These are phyloP conservation scores for Acomys russatus DNA, from an alignment of 2,797 vertebrate genomes.

Conservation along the genomic window DNA sequence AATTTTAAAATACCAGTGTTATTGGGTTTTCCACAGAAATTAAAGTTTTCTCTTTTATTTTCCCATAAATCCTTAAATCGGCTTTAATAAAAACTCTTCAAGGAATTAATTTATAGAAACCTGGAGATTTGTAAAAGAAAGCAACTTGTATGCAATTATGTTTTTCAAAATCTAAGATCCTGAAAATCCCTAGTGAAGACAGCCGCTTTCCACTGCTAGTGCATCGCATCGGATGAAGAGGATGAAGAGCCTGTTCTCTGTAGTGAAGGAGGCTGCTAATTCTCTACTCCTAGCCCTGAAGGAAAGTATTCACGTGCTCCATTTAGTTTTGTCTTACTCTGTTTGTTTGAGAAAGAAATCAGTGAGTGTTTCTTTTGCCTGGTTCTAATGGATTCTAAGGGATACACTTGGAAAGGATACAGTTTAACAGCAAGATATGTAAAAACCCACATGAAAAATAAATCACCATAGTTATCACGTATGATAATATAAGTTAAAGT, in stretches of 20 bases:
- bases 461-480: neutral
- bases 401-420: slow-evolving; percentile 20
- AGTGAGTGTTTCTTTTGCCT: slow-evolving; percentile 18
- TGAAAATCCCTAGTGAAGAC: neutral
- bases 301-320: neutral
- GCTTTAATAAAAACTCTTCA: neutral
- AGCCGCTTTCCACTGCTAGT: neutral
- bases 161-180: neutral
- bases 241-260: neutral
- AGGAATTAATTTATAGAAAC: neutral
- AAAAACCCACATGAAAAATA: neutral
- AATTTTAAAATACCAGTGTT: neutral
- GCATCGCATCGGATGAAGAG: neutral
- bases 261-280: neutral
- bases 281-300: too few relatives aligned
- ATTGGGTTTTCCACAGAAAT: neutral
- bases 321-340: neutral
- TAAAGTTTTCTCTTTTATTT: slow-evolving; percentile 8
- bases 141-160: neutral
- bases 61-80: neutral
- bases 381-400: neutral
- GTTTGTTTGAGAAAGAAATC: slow-evolving; percentile 39
- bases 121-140: slow-evolving; percentile 31
- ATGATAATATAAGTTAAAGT: neutral
- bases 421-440: slow-evolving; percentile 3